Evolutionary conservation across 2,797 vertebrate genomes (phyloP).

Genomic region (Salarias fasciatus): DNA sequence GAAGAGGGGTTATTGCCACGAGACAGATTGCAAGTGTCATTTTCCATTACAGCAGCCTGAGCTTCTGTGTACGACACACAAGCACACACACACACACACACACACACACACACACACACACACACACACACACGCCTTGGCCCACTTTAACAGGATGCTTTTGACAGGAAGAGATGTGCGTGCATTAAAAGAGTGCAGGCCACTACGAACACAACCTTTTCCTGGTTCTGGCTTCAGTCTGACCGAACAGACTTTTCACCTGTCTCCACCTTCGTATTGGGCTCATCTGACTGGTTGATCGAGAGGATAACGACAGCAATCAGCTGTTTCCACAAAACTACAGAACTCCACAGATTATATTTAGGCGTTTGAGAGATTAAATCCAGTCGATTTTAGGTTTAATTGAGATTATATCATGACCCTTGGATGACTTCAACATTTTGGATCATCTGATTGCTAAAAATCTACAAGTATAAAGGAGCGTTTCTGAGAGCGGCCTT

Average conservation of each 20-base stretch:
- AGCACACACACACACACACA: constrained; percentile 33
- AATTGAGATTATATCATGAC: not conserved
- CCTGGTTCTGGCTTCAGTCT: constrained; percentile 19
- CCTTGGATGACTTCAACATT: constrained; percentile 14
- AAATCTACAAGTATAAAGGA: not conserved
- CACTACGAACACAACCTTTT: constrained; percentile 54
- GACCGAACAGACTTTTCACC: constrained; percentile 6
- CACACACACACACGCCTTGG: constrained; percentile 67
- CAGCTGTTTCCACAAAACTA: too few relatives aligned
- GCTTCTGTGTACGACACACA: constrained; percentile 50
- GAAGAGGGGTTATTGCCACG: constrained; percentile 84
- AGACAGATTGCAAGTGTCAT: constrained; percentile 89
- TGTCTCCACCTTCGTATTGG: not conserved
- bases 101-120: constrained; percentile 41
- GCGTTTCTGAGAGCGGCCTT: not conserved
- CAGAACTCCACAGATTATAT: too few relatives aligned
- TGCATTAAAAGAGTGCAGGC: constrained; percentile 56
- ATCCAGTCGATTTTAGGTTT: too few relatives aligned
- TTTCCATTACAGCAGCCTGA: constrained; percentile 82
- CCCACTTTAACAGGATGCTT: constrained; percentile 81
- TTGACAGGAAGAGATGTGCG: constrained; percentile 72
- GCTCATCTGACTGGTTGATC: constrained; percentile 26
- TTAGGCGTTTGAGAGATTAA: too few relatives aligned
- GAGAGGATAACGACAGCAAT: not conserved
- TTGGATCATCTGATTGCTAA: not conserved